Evolutionary conservation across 1,140 invertebrate genomes (phyloP), one percentile per base, ranked within the genome.

Genomic region (Lasioglossum albipes): DNA sequence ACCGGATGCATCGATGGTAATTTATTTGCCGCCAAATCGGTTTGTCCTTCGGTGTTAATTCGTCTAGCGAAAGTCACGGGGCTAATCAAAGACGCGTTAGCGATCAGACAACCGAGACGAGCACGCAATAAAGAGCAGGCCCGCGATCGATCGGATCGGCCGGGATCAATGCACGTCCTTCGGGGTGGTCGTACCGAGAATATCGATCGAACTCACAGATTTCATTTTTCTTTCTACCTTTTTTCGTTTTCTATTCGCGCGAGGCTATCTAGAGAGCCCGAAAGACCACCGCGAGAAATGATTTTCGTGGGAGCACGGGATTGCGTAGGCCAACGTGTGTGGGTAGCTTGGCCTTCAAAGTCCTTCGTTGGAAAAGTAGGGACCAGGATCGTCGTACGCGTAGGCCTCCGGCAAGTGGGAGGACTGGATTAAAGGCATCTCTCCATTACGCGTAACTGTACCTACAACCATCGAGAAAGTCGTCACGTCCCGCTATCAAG

Each of bases 321-420:
- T 69, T 62, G 84, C 78, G 88, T 87, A 76, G 75, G 81, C 65
- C 54, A 79, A n/a, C 0, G 2, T 65, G 75, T 73, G 87, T 89
- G 68, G 86, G 84, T 66, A 61, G 71, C n/a, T 36, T 89, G 83
- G 86, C 88, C 88, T 89, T 89, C 88, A 82, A 59, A 87, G 84
- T 89, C 83, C 88, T 89, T 88, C 83, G 75, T n/a, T 79, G 72
- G 74, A 83, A 86, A 79, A 76, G 69, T 68, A 79, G 69, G 41
- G 75, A 84, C 62, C 69, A 81, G 76, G 65, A 81, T 80, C 79
- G 72, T 75, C 67, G 75, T 49, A 45, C 59, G 83, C 73, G 86
- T 88, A 57, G 86, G 86, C 62, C 82, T 77, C 54, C 76, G 62
- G 69, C 69, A 69, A 41, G 81, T 84, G 77, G 86, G 85, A 87